Conservation (phyloP, 2,888 invertebrate species). For the Periphyllus acericola region DNA sequence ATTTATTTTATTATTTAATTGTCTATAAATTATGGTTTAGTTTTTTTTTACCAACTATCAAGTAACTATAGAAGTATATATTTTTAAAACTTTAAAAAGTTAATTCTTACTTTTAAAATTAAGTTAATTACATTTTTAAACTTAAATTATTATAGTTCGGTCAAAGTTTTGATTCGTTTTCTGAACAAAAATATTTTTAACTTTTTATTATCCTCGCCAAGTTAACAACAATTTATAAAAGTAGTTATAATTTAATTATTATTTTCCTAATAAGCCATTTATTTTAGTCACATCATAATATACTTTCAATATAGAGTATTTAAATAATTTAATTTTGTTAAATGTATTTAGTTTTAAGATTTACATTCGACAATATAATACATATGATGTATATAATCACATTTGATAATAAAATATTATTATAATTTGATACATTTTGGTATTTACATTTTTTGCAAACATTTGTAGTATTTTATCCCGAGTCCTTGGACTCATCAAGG, state of each 20-base stretch:
- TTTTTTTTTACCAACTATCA: too few relatives aligned
- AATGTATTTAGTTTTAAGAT: neutral
- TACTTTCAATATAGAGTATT: neutral
- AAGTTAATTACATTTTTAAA: conserved; percentile 38
- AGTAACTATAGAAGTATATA: neutral
- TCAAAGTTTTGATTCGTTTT: conserved; percentile 28
- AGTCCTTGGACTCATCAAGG: too few relatives aligned
- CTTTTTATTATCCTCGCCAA: neutral
- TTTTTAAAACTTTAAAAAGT: conserved; percentile 13
- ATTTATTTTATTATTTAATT: too few relatives aligned
- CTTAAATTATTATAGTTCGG: conserved; percentile 34
- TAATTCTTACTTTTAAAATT: conserved; percentile 23
- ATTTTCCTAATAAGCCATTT: neutral
- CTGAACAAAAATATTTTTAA: neutral
- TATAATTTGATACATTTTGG: too few relatives aligned
- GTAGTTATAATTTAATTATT: neutral
- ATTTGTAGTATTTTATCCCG: too few relatives aligned
- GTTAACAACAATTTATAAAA: neutral
- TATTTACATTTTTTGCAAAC: too few relatives aligned
- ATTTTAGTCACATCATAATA: neutral
- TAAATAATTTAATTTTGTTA: neutral
- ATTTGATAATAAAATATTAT: too few relatives aligned
- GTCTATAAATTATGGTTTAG: too few relatives aligned
- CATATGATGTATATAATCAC: too few relatives aligned
- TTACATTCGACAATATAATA: neutral